Evolutionary conservation across 1,140 invertebrate species (phyloP).

Genomic region (Drosophila setifemur): DNA sequence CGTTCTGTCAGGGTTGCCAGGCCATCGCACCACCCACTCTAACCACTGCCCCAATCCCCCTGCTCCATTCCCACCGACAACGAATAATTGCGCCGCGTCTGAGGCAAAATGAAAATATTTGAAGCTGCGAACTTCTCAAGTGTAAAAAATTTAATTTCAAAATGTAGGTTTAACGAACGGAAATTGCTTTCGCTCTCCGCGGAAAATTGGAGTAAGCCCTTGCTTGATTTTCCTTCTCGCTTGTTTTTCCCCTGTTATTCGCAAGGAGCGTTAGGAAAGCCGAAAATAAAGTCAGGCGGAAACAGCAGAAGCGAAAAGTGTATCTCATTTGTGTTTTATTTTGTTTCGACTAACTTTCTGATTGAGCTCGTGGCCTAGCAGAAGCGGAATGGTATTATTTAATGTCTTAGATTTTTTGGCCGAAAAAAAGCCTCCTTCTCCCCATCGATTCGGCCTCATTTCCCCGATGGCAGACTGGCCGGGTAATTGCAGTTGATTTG

Average conservation of each 20-base stretch:
- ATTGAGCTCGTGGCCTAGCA: constrained; percentile 67
- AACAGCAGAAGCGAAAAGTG: no score
- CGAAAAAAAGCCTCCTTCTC: constrained; percentile 17
- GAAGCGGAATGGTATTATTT: constrained; percentile 65
- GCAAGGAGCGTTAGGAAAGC: constrained; percentile 15
- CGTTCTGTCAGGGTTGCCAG: constrained; percentile 30
- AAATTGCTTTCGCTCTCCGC: constrained; percentile 73
- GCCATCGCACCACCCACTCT: constrained; percentile 5
- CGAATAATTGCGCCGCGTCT: constrained; percentile 60
- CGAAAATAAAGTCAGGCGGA: constrained; percentile 36
- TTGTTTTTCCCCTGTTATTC: not conserved
- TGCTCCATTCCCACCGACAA: constrained; percentile 2
- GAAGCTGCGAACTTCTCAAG: constrained; percentile 75
- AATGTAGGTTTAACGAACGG: constrained; percentile 81
- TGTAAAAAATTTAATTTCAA: constrained; percentile 80
- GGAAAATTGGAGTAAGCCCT: constrained; percentile 57
- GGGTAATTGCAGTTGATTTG: constrained; percentile 74
- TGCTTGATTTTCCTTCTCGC: constrained; percentile 21
- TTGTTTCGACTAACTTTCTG: constrained; percentile 77
- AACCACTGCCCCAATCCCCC: not conserved
- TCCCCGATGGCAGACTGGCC: constrained; percentile 20
- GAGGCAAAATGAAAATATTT: constrained; percentile 76
- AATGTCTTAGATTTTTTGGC: constrained; percentile 67
- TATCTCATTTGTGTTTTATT: constrained; percentile 58
- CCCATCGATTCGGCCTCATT: not conserved